Evolutionary conservation across 2,113 vertebrate genomes (phyloP), one percentile per base, ranked within the genome.

Genomic region (Alligator sinensis): DNA sequence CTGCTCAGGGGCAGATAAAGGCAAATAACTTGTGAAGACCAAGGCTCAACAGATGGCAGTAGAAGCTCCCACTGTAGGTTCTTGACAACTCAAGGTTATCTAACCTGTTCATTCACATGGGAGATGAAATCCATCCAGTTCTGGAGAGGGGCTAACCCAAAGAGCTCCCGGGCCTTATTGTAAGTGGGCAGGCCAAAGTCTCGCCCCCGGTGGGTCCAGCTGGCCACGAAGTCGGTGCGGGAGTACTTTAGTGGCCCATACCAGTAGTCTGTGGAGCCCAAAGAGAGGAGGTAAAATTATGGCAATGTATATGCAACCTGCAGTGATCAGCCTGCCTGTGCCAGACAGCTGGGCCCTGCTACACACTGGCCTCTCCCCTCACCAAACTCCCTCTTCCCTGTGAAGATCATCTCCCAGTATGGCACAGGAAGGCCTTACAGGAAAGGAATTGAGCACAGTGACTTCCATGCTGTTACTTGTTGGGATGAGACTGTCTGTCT

Each of bases 141-240:
- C 16, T 91, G 81, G 8, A 98, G 95, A 11, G 97, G 93, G 6
- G 90, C 8, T 85, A 99, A 87, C 64, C 97, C 96, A 72, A 99
- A 97, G 58, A 76, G 97, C 62, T 97, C 94, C 76, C 98, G 97
- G 89, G 97, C 97, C 89, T 98, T 97, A 28, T 84, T 98, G 74
- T 99, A 99, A 89, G 98, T 98, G 27, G 98, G 98, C 34, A 99
- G 97, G 28, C 99, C 99, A 68, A 99, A 98, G 95, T 99, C 99
- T 86, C 99, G 86, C 13, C 98, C 99, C 1, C 98, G 98, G 81
- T 99, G 99, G 77, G 99, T 93, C 90, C 98, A 99, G 92, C 97
- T 93, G 63, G 99, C 99, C 77, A 99, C 97, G 0, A 98, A 97
- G 96, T 99, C 99, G 0, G 98, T 97, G 38, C 99, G 98, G 11